Percentiles rank a stretch among this genome's conserved stretches.
Conservation (phyloP, 2,113 vertebrate genomes). For the Semnopithecus entellus region DNA sequence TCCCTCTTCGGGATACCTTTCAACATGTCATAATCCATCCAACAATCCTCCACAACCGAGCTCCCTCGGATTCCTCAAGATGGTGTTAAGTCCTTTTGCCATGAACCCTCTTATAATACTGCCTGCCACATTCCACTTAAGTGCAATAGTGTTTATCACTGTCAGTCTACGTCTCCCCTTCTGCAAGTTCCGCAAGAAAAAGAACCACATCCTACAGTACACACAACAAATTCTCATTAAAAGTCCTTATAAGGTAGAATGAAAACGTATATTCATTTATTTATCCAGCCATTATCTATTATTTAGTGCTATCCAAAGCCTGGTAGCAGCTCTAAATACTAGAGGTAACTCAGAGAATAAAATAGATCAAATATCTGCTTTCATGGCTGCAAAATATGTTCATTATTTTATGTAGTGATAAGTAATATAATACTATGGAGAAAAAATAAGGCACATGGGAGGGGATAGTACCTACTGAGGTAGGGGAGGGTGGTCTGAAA, state of each 20-base stretch:
- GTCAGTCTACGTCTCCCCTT: background rate
- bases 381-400: background rate
- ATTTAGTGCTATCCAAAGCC: background rate
- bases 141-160: background rate
- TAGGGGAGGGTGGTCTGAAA: background rate
- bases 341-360: background rate
- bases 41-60: background rate
- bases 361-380: background rate
- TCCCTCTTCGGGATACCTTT: background rate
- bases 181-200: background rate
- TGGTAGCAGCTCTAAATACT: background rate
- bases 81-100: background rate
- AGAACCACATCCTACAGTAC: background rate
- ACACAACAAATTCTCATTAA: background rate
- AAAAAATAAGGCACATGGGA: background rate
- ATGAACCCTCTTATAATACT: background rate
- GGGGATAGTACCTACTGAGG: background rate
- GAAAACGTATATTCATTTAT: background rate
- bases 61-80: background rate
- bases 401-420: background rate
- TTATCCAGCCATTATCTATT: background rate
- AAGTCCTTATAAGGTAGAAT: background rate
- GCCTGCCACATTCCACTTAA: background rate
- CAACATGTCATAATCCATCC: background rate
- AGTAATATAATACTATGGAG: background rate